Percentiles rank a stretch among this genome's conserved stretches.
Conservation (phyloP, 1,140 invertebrate genomes). For the Meloidogyne floridensis region DNA sequence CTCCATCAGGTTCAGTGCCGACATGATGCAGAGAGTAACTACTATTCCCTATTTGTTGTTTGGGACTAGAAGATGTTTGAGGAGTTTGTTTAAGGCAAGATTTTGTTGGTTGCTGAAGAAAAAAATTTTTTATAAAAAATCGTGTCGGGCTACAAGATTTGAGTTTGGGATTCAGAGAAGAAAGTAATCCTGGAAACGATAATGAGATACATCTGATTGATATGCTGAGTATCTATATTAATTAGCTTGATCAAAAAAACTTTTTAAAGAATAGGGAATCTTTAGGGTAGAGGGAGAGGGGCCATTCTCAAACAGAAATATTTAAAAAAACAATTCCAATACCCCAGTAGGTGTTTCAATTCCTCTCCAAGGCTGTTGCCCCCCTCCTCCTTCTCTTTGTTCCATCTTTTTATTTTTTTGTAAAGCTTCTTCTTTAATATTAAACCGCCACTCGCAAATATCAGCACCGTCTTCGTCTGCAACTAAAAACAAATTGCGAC, state of each 20-base stretch:
- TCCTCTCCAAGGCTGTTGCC: background rate
- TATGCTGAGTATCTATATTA: too few relatives aligned
- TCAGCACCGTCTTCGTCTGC: slow-evolving; percentile 26
- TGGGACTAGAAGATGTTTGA: too few relatives aligned
- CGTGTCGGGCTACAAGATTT: too few relatives aligned
- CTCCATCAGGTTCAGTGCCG: slow-evolving; percentile 15
- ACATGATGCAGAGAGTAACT: background rate
- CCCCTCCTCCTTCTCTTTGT: slow-evolving; percentile 3
- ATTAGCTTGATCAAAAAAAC: too few relatives aligned
- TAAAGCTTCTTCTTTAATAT: background rate
- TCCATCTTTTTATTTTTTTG: background rate
- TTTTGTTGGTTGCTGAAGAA: slow-evolving; percentile 2
- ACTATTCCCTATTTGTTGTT: background rate
- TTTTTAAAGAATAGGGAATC: too few relatives aligned
- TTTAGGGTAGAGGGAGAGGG: too few relatives aligned
- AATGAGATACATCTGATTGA: too few relatives aligned
- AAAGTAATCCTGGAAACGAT: too few relatives aligned
- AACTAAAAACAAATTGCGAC: slow-evolving; percentile 17
- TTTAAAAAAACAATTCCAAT: too few relatives aligned
- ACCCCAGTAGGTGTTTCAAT: too few relatives aligned
- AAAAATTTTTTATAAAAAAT: background rate
- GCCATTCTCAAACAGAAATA: too few relatives aligned
- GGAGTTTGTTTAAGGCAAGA: background rate
- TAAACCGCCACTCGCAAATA: slow-evolving; percentile 18
- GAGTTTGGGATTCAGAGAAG: too few relatives aligned